Conservation (phyloP, 2,113 vertebrate genomes). For the Proteles cristata region DNA sequence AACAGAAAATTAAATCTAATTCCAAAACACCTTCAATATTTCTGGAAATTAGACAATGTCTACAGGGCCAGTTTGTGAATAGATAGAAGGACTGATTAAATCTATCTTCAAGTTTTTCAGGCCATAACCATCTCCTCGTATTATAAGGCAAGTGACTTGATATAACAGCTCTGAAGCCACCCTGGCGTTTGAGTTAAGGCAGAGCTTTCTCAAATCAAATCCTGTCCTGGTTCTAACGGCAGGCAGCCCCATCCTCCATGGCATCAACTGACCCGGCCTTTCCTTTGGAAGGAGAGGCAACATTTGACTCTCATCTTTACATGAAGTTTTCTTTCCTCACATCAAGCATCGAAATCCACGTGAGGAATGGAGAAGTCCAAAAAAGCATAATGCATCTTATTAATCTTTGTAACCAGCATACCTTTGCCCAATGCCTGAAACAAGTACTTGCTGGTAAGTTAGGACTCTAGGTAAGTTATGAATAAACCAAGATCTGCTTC, state of each 20-base stretch:
- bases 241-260: neutral
- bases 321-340: neutral
- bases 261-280: neutral
- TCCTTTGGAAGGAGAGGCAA: neutral
- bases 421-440: neutral
- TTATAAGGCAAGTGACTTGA: neutral
- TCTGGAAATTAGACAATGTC: slow-evolving; percentile 5
- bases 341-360: neutral
- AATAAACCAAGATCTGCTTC: neutral
- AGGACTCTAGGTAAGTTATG: neutral
- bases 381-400: neutral
- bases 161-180: neutral
- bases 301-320: neutral
- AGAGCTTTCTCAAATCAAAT: neutral
- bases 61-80: neutral
- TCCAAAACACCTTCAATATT: neutral
- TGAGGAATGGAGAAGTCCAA: neutral
- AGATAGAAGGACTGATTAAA: neutral
- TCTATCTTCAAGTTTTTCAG: neutral
- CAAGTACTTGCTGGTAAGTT: neutral
- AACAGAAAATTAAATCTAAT: slow-evolving; percentile 12
- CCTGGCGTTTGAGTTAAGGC: neutral
- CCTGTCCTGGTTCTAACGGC: neutral
- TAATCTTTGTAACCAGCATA: neutral
- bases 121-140: neutral